Conservation (phyloP, 2,888 invertebrate genomes). For the Trissolcus brochymenae region DNA sequence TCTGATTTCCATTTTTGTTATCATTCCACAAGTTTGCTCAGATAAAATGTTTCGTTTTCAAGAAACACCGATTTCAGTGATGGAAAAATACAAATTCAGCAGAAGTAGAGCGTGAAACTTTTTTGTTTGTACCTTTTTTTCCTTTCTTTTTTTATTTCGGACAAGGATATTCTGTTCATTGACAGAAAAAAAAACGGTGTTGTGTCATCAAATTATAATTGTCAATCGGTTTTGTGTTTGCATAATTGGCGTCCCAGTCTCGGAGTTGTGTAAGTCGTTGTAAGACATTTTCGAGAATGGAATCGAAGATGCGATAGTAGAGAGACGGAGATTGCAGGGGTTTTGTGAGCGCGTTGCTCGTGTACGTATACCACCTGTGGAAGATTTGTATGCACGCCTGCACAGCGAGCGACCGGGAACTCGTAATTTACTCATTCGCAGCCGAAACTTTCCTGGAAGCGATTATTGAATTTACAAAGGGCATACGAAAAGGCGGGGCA, state of each 20-base stretch:
- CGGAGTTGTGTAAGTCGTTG: constrained; percentile 11
- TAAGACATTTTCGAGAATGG: constrained; percentile 19
- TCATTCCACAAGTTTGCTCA: too few species aligned
- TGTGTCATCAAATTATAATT: constrained; percentile 5
- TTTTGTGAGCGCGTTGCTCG: constrained; percentile 23
- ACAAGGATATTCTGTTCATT: too few species aligned
- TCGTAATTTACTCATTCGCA: constrained; percentile 59
- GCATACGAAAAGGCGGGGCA: constrained; percentile 56
- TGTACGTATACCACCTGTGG: constrained; percentile 51
- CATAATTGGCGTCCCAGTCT: background rate
- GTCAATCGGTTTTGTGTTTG: background rate
- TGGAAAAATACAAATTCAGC: too few species aligned
- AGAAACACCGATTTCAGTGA: too few species aligned
- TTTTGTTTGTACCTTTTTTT: background rate
- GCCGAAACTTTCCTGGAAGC: constrained; percentile 59
- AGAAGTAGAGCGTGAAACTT: background rate
- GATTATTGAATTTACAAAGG: constrained; percentile 58
- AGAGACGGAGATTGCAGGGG: constrained; percentile 27
- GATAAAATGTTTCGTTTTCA: too few species aligned
- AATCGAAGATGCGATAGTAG: constrained; percentile 22
- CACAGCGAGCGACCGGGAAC: constrained; percentile 54
- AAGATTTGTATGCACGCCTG: constrained; percentile 56
- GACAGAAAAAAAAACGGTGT: background rate
- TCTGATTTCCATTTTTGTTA: too few species aligned
- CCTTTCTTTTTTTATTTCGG: too few species aligned